A percentile compares a stretch with the other conserved stretches of the same genome.
Evolutionary conservation across 2,888 invertebrate genomes (phyloP).

Genomic region (Epinotia ramella): DNA sequence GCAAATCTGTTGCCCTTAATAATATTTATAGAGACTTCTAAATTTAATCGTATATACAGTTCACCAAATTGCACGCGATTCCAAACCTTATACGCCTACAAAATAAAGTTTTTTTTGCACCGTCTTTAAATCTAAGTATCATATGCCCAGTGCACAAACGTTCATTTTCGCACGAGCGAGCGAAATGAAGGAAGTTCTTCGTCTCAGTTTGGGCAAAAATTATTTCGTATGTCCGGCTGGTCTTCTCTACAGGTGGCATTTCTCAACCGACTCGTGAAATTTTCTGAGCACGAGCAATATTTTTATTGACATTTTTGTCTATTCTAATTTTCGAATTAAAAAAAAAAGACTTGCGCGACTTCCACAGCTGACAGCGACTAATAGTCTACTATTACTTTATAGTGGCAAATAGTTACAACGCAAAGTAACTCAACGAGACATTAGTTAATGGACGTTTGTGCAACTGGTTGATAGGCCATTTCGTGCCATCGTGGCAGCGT

Average conservation of each 20-base stretch:
- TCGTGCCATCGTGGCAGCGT: background rate
- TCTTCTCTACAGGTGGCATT: too few relatives aligned
- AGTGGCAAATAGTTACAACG: background rate
- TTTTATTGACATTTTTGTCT: too few relatives aligned
- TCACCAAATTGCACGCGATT: conserved; percentile 33
- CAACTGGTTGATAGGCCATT: background rate
- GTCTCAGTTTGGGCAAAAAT: too few relatives aligned
- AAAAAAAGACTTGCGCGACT: too few relatives aligned
- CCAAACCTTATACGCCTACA: conserved; percentile 7
- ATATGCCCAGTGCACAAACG: background rate
- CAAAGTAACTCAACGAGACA: background rate
- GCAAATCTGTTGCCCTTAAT: background rate
- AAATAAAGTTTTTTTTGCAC: conserved; percentile 6
- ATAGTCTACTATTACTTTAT: background rate
- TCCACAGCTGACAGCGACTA: too few relatives aligned
- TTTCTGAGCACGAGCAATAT: too few relatives aligned
- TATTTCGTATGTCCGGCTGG: too few relatives aligned
- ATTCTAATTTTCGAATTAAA: too few relatives aligned
- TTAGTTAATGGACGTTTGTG: background rate
- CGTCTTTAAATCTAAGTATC: background rate
- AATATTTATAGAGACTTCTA: conserved; percentile 6
- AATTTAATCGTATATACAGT: conserved; percentile 23
- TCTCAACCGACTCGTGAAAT: too few relatives aligned
- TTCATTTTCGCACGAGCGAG: background rate
- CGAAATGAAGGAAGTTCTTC: too few relatives aligned